These are phyloP conservation scores for Hydrozoanthus gracilis DNA, from an alignment of 92 coral and sea anemone genomes.

Conservation along the genomic window DNA sequence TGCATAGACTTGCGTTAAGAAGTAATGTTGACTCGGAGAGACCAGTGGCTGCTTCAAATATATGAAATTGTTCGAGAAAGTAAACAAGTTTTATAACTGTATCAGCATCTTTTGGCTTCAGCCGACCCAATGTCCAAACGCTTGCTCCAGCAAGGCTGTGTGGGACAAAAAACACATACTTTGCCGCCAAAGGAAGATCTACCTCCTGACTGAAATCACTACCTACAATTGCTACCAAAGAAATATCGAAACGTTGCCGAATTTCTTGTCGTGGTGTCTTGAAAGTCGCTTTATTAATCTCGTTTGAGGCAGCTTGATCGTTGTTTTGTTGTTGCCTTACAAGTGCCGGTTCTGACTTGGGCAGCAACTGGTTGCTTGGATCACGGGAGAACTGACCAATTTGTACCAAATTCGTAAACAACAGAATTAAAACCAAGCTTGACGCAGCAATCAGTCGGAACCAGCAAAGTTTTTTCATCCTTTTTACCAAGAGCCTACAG, in stretches of 20 bases:
- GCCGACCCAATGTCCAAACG: not conserved
- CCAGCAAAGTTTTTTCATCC: constrained; percentile 9
- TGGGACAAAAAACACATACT: constrained; percentile 22
- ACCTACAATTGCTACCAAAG: constrained; percentile 31
- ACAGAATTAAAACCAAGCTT: not conserved
- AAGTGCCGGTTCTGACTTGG: not conserved
- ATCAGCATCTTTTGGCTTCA: not conserved
- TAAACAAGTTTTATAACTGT: not conserved
- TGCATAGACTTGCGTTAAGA: constrained; percentile 19
- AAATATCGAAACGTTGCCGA: not conserved
- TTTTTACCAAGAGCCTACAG: not conserved
- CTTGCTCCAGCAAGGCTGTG: not conserved
- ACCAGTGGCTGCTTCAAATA: constrained; percentile 43
- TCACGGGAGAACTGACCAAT: not conserved
- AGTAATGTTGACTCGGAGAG: not conserved
- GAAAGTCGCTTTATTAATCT: not conserved
- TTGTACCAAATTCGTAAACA: constrained; percentile 24
- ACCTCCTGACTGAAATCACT: constrained; percentile 27
- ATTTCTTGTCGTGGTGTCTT: not conserved
- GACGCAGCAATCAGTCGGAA: not conserved
- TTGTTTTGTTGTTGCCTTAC: not conserved
- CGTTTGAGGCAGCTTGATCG: not conserved
- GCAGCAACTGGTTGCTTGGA: not conserved
- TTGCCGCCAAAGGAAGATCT: not conserved
- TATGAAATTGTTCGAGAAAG: constrained; percentile 19